These are phyloP conservation scores for Agraylea sexmaculata DNA, from an alignment of 1,140 invertebrate genomes.

Conservation along the genomic window DNA sequence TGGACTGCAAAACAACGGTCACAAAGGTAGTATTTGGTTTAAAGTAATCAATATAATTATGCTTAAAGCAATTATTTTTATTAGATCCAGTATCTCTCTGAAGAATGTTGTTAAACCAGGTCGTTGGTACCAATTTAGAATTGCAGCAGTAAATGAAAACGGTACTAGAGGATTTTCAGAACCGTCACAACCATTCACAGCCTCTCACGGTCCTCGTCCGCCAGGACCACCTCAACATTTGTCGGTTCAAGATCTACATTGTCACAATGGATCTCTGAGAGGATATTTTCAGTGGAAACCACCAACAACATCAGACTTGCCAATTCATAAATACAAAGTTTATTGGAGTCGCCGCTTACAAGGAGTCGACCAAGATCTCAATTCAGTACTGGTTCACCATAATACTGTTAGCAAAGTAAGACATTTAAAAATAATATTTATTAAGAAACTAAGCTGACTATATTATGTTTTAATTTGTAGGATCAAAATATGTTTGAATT, in stretches of 20 bases:
- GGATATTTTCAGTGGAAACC: conserved; percentile 49
- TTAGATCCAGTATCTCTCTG: conserved; percentile 42
- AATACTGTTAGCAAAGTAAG: conserved; percentile 46
- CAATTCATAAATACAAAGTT: conserved; percentile 47
- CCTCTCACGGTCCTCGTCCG: conserved; percentile 47
- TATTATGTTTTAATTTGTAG: conserved; percentile 29
- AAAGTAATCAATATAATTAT: conserved; percentile 14
- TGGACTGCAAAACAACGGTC: conserved; percentile 30
- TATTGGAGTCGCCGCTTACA: conserved; percentile 49
- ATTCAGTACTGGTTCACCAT: conserved; percentile 49
- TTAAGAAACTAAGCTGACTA: conserved; percentile 1
- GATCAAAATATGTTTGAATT: conserved; percentile 45
- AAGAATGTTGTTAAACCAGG: conserved; percentile 50
- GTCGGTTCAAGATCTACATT: conserved; percentile 40
- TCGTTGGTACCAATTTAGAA: conserved; percentile 64
- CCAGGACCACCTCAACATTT: conserved; percentile 52
- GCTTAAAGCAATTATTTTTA: conserved; percentile 17
- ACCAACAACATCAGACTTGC: conserved; percentile 47
- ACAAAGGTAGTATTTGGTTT: conserved; percentile 15
- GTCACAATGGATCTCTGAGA: conserved; percentile 39
- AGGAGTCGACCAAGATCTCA: conserved; percentile 36
- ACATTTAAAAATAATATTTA: conserved; percentile 8
- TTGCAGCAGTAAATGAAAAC: conserved; percentile 56
- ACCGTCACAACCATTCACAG: conserved; percentile 49
- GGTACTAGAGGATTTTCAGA: conserved; percentile 58